Evolutionary conservation across 2,888 invertebrate species (phyloP), one percentile per base, ranked within the genome.

Genomic region (Drosophila siamana): DNA sequence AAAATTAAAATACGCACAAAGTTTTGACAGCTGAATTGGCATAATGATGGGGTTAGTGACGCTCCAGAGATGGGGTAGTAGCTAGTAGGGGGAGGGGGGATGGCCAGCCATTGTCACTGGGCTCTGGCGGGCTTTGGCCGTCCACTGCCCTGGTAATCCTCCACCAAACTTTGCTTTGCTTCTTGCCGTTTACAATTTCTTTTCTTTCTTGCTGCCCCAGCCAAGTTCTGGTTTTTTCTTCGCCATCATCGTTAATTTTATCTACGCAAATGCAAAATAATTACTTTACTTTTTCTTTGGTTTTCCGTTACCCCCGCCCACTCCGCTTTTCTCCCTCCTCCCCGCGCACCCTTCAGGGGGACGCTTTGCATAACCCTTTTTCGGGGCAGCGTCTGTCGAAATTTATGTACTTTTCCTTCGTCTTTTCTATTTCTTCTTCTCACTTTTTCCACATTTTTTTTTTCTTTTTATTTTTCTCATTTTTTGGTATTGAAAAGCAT

Each of bases 271-370:
- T 88, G 85, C 88, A 84, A 84, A 85, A 85, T 85, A 85, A 85
- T 85, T 88, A 86, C 88, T 85, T 86, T 83, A 88, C 84, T 87
- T 88, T 86, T 85, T 88, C 88, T 85, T 86, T 83, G 86, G 83
- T 83, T 88, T 69, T 44, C 76, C 59, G 56, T 64, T 73, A 46
- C 24, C 48, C 54, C 30, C 41, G 30, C 33, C 38, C 38, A 33
- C 48, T 51, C n/a, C 3, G 0, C 26, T 43, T 9, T 15, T 0
- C 4, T 9, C 38, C 13, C 13, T 13, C 13, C 11, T 5, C 11
- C 9, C 2, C 6, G 38, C 15, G 38, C 15, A 13, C 19, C 9
- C 13, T 4, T 13, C 15, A 19, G 2, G 19, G 22, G n/a, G 15
- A 15, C 38, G 13, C 36, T 38, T 8, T 7, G 41, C 9, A 30